Evolutionary conservation across 2,888 invertebrate species (phyloP).

Genomic region (Agonopterix alstromeriana): DNA sequence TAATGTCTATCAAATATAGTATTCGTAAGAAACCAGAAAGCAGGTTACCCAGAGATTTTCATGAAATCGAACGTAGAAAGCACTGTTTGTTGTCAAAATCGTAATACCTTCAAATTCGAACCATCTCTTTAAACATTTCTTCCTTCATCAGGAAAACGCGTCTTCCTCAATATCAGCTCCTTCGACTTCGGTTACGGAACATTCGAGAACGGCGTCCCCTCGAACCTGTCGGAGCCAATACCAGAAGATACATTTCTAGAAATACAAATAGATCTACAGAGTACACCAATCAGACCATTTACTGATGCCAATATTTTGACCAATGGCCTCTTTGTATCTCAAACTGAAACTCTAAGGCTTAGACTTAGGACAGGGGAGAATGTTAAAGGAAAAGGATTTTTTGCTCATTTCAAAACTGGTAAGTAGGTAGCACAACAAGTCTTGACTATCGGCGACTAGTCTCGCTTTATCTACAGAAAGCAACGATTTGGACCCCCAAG

Average conservation of each 20-base stretch:
- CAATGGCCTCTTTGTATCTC: conserved; percentile 81
- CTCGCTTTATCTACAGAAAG: too few relatives aligned
- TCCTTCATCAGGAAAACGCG: conserved; percentile 68
- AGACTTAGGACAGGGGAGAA: conserved; percentile 79
- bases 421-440: conserved; percentile 18
- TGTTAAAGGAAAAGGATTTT: conserved; percentile 81
- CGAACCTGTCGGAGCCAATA: conserved; percentile 38
- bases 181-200: conserved; percentile 73
- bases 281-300: conserved; percentile 76
- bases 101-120: too few relatives aligned
- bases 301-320: conserved; percentile 71
- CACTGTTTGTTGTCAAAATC: too few relatives aligned
- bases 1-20: too few relatives aligned
- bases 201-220: conserved; percentile 53
- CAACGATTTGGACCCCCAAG: too few relatives aligned
- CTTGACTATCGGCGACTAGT: neutral
- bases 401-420: conserved; percentile 81
- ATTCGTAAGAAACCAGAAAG: too few relatives aligned
- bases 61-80: too few relatives aligned
- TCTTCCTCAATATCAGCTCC: conserved; percentile 82
- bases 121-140: too few relatives aligned
- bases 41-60: too few relatives aligned
- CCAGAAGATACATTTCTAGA: conserved; percentile 66
- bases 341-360: conserved; percentile 78
- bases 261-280: conserved; percentile 76